Conservation (phyloP, 2,888 invertebrate species). For the Danaus chrysippus region DNA sequence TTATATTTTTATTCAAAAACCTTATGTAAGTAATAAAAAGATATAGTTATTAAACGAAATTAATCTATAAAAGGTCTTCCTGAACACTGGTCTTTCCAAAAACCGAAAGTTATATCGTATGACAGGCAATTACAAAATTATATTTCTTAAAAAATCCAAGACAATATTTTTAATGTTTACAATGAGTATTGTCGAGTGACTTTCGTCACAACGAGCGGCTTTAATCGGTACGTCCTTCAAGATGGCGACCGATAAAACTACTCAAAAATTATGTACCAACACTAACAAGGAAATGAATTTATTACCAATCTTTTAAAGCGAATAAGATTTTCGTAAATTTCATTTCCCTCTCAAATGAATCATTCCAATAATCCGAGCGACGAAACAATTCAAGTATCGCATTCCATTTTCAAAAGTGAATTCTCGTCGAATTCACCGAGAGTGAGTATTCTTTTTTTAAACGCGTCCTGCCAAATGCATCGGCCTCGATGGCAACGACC, state of each 20-base stretch:
- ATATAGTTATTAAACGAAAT: too few species aligned
- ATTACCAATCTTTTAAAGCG: neutral
- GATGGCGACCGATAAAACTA: constrained; percentile 7
- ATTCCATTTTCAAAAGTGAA: constrained; percentile 33
- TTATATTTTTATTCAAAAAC: too few species aligned
- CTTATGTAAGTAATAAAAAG: too few species aligned
- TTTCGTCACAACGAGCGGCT: neutral
- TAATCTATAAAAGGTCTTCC: too few species aligned
- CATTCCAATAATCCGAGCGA: constrained; percentile 8
- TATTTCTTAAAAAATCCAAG: neutral
- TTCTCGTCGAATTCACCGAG: constrained; percentile 54
- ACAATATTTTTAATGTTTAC: neutral
- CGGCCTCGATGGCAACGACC: constrained; percentile 66
- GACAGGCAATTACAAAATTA: neutral
- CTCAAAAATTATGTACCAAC: constrained; percentile 1
- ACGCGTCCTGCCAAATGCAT: constrained; percentile 66
- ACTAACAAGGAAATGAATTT: neutral
- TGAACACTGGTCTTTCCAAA: too few species aligned
- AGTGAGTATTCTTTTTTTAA: constrained; percentile 65
- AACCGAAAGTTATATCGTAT: too few species aligned
- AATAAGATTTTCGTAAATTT: neutral
- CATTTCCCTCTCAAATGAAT: neutral
- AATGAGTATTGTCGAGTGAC: neutral
- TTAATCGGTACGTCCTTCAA: constrained; percentile 5
- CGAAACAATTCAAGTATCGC: constrained; percentile 1